Percentiles rank a stretch among this genome's conserved stretches.
These are phyloP conservation scores for Mellivora capensis DNA, from an alignment of 2,113 vertebrate species.

Conservation along the genomic window DNA sequence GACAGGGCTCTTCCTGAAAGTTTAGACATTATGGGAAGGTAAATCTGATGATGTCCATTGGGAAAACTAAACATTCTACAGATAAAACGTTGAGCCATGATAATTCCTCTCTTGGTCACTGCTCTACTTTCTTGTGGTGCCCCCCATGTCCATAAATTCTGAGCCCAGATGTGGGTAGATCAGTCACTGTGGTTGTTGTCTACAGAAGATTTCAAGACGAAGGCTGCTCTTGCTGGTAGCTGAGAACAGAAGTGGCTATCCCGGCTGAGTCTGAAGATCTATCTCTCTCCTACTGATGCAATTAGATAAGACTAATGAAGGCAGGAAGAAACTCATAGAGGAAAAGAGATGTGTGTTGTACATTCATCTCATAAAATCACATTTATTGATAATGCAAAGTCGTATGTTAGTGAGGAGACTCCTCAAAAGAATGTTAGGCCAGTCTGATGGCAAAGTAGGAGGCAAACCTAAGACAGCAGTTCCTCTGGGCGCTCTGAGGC, in stretches of 20 bases:
- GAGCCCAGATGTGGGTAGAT: background rate
- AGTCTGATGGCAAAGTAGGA: background rate
- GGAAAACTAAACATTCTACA: accelerated
- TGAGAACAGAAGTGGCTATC: conserved; percentile 42
- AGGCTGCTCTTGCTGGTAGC: background rate
- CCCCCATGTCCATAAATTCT: conserved; percentile 26
- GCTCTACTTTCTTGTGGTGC: background rate
- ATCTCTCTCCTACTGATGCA: conserved; percentile 68
- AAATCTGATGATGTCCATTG: no score
- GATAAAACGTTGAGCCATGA: accelerated
- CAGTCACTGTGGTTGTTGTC: background rate
- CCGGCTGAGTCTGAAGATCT: background rate
- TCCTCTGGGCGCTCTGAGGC: accelerated
- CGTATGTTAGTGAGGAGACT: background rate
- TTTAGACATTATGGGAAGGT: background rate
- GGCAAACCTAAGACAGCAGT: background rate
- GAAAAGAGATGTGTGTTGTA: conserved; percentile 31
- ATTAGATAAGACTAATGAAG: conserved; percentile 60
- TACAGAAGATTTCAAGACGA: conserved; percentile 41
- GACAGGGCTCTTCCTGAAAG: background rate
- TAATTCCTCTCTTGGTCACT: background rate
- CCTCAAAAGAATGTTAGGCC: background rate
- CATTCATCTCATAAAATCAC: conserved; percentile 32
- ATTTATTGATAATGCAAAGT: background rate
- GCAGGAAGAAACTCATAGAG: conserved; percentile 46